Percentiles rank a stretch among this genome's conserved stretches.
These are phyloP conservation scores for Helicolenus hilgendorfi DNA, from an alignment of 2,797 vertebrate species.

Conservation along the genomic window DNA sequence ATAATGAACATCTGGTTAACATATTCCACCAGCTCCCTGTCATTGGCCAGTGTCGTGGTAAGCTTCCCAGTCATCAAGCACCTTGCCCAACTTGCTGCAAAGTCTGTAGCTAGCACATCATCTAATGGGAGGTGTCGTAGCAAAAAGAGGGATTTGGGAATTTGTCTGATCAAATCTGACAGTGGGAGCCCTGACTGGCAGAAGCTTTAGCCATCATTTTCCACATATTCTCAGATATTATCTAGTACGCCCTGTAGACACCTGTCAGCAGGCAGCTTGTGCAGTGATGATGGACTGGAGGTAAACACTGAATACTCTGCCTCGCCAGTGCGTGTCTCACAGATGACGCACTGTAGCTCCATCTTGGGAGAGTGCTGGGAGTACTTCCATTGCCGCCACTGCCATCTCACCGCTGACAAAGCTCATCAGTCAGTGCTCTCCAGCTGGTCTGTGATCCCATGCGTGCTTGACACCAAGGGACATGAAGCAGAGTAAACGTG, in stretches of 20 bases:
- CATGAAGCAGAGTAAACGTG: slow-evolving; percentile 45
- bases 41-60: not conserved
- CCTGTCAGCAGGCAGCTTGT: not conserved
- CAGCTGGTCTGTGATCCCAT: slow-evolving; percentile 64
- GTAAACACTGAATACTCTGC: slow-evolving; percentile 30
- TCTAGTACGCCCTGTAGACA: not conserved
- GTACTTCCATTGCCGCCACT: slow-evolving; percentile 39
- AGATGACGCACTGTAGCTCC: slow-evolving; percentile 49
- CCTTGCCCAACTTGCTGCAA: not conserved
- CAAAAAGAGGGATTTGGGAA: not conserved
- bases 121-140: not conserved
- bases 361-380: slow-evolving; percentile 41
- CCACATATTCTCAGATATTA: slow-evolving; percentile 4
- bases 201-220: not conserved
- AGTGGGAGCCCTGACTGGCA: not conserved
- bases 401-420: slow-evolving; percentile 61
- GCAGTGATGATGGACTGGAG: slow-evolving; percentile 27
- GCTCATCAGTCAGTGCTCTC: slow-evolving; percentile 64
- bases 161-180: not conserved
- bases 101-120: not conserved
- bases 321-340: slow-evolving; percentile 3
- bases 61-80: not conserved
- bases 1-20: not conserved
- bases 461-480: slow-evolving; percentile 42
- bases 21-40: not conserved